phyloP scores from a whole-genome alignment of 1,140 invertebrate genomes.

The Pomacea maculata region DNA sequence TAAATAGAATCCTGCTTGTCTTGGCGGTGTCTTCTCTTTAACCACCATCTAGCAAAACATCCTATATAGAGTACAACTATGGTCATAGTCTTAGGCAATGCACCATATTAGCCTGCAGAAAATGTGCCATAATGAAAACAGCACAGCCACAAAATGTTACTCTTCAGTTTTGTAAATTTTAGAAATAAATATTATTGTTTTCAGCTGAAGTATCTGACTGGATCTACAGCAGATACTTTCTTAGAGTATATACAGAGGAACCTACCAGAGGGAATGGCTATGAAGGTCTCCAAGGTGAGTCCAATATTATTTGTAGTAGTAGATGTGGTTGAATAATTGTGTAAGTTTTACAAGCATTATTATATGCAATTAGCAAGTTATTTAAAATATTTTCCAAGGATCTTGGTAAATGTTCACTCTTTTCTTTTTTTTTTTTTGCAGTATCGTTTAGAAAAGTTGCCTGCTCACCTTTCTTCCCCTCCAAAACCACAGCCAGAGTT shows the following conservation, averaged over 20 bases:
- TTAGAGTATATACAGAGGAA: conserved; percentile 97
- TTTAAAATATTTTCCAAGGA: neutral
- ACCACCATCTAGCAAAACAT: no score
- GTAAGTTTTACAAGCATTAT: neutral
- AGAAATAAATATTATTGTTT: conserved; percentile 21
- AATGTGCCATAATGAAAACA: neutral
- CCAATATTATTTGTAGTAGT: neutral
- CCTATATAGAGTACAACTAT: no score
- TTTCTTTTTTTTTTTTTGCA: conserved; percentile 34
- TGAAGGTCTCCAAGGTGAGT: conserved; percentile 89
- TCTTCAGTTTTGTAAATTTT: neutral
- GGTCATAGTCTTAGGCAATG: no score
- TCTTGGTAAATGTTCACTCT: neutral
- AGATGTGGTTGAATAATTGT: neutral
- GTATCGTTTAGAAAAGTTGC: conserved; percentile 39
- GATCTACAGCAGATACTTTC: conserved; percentile 94
- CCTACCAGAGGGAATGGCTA: conserved; percentile 94
- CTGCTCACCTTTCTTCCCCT: conserved; percentile 37
- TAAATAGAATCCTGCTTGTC: no score
- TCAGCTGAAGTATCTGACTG: conserved; percentile 74
- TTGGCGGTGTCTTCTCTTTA: no score
- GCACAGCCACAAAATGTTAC: neutral
- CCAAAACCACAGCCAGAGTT: neutral
- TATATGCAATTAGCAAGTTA: neutral
- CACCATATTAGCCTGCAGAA: no score